Evolutionary conservation across 2,113 vertebrate species (phyloP).

Genomic region (Paracyprichromis sp.): DNA sequence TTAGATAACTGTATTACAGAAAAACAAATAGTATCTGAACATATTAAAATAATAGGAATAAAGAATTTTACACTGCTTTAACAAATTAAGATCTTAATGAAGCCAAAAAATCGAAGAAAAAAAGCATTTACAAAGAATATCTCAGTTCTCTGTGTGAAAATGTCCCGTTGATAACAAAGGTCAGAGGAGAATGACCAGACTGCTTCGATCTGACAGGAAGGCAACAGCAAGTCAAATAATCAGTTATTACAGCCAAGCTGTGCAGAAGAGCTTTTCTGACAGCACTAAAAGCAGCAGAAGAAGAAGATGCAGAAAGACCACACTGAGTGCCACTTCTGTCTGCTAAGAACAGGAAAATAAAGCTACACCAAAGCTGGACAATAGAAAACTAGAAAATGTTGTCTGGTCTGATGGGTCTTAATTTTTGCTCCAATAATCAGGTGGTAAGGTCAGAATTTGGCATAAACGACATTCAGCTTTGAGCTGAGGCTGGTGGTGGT

Average conservation of each 20-base stretch:
- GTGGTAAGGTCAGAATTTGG: background rate
- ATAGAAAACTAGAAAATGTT: background rate
- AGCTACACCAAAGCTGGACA: background rate
- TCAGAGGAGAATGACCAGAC: background rate
- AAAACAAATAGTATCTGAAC: background rate
- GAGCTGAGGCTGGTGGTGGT: background rate
- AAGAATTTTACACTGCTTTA: background rate
- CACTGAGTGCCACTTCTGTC: background rate
- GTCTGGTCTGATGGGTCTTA: background rate
- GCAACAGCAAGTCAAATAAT: background rate
- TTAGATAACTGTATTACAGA: background rate
- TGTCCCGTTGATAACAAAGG: background rate
- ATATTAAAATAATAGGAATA: background rate
- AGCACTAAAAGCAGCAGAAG: accelerated
- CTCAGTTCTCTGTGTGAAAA: background rate
- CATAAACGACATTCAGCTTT: background rate
- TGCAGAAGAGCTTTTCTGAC: background rate
- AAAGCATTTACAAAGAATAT: background rate
- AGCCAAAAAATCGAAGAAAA: background rate
- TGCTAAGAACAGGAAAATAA: background rate
- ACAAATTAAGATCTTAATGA: background rate
- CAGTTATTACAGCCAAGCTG: background rate
- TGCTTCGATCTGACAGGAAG: background rate
- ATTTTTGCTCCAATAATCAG: background rate
- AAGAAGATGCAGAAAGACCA: background rate